Evolutionary conservation across 1,140 invertebrate species (phyloP), one percentile per base, ranked within the genome.

Genomic region (Sminthurides bifidus): DNA sequence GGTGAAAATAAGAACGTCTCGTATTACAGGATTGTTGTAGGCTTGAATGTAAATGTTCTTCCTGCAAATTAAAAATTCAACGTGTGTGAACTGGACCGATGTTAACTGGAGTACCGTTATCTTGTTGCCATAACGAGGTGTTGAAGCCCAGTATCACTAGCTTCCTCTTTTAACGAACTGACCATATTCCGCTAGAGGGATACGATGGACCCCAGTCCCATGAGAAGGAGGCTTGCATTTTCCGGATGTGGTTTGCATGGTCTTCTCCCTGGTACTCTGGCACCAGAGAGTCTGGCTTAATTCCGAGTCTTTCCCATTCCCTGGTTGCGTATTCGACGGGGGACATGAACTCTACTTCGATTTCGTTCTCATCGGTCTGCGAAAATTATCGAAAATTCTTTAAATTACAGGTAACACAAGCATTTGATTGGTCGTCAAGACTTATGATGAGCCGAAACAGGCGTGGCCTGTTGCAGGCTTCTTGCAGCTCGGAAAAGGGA

Each of bases 151-250:
- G n/a, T 35, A n/a, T 12, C 10, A 12, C 10, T 35, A 10, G n/a
- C 33, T 35, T 35, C 8, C 21, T 23, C 23, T 48, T 26, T 26
- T 26, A 29, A 31, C 48, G 41, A 56, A 65, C 57, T 69, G 75
- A 87, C 90, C 91, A 96, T 44, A 98, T 82, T 60, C 92, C 93
- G 58, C 86, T 75, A 1, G 89, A 92, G 0, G 93, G 91, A 62
- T 93, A 91, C 0, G 92, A 87, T 14, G 92, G 90, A 23, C 93
- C 94, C 95, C 94, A 98, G 73, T 98, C 95, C 95, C 95, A 98
- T 33, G 83, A 78, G 56, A 94, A 98, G 14, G 89, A 92, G 0
- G 90, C 84, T 74, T 97, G 94, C 82, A 92, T 92, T 75, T 98
- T 98, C 49, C 92, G 77, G 50, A 98, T 79, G 69, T 92, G 85